phyloP scores from a whole-genome alignment of 2,888 invertebrate species.

The Allacma fusca region DNA sequence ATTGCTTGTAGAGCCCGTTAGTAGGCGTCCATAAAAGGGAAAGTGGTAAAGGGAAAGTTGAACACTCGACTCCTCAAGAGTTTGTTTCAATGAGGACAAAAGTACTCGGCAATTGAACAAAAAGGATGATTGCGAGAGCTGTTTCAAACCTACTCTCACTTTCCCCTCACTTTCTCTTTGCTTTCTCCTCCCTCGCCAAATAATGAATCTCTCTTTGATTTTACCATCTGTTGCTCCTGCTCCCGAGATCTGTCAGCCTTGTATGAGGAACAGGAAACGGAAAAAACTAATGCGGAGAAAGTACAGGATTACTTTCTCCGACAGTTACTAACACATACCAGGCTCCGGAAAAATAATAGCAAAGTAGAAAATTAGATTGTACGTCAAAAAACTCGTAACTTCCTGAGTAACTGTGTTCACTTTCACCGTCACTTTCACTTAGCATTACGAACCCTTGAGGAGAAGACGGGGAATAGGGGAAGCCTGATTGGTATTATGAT shows the following conservation, averaged over 20 bases:
- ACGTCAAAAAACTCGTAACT: too few relatives aligned
- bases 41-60: neutral
- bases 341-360: too few relatives aligned
- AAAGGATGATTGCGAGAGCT: neutral
- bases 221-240: slow-evolving; percentile 32
- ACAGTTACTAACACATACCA: too few relatives aligned
- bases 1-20: neutral
- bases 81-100: slow-evolving; percentile 10
- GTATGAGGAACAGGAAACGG: neutral
- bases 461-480: neutral
- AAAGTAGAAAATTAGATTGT: too few relatives aligned
- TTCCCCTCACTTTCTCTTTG: neutral
- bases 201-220: neutral
- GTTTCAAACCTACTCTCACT: neutral
- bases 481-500: slow-evolving; percentile 20
- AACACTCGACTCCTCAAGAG: neutral
- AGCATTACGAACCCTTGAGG: too few relatives aligned
- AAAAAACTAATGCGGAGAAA: neutral
- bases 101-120: slow-evolving; percentile 3
- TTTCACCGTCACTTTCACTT: too few relatives aligned
- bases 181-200: neutral
- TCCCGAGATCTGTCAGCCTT: neutral
- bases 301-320: neutral
- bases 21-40: neutral
- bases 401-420: too few relatives aligned